phyloP scores from a whole-genome alignment of 1,140 invertebrate species.

The Nilaparvata lugens region DNA sequence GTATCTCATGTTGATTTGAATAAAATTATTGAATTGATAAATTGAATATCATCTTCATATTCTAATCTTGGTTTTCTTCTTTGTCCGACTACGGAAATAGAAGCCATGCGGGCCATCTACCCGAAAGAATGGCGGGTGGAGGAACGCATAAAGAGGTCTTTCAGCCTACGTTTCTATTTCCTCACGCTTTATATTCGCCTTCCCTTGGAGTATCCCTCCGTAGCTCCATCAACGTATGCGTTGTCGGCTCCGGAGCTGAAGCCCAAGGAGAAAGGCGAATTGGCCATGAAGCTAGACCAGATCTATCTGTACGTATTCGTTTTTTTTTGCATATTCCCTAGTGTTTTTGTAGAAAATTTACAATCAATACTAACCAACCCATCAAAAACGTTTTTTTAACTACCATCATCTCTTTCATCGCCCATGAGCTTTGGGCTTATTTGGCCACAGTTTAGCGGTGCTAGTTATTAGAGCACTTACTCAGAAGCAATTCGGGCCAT shows the following conservation, averaged over 20 bases:
- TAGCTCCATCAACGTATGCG: constrained; percentile 55
- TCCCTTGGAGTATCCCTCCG: constrained; percentile 52
- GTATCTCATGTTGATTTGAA: no score
- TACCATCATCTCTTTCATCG: no score
- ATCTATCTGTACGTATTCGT: constrained; percentile 52
- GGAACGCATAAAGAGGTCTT: constrained; percentile 39
- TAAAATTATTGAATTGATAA: no score
- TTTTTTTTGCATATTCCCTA: background rate
- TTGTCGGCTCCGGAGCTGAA: constrained; percentile 62
- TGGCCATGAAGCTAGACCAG: constrained; percentile 48
- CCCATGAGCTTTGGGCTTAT: no score
- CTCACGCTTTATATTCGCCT: constrained; percentile 48
- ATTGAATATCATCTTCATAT: no score
- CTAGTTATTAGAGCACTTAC: no score
- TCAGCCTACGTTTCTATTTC: constrained; percentile 45
- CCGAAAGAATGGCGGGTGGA: constrained; percentile 56
- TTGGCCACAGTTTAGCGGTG: no score
- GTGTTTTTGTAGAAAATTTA: constrained; percentile 17
- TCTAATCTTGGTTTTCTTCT: no score
- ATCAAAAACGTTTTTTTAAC: constrained; percentile 15
- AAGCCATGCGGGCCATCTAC: constrained; percentile 66
- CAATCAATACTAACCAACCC: constrained; percentile 6
- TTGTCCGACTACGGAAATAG: constrained; percentile 57
- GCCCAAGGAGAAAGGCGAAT: constrained; percentile 42
- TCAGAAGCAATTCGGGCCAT: no score